Conservation (phyloP, 2,797 vertebrate genomes). For the Alfaro cultratus region DNA sequence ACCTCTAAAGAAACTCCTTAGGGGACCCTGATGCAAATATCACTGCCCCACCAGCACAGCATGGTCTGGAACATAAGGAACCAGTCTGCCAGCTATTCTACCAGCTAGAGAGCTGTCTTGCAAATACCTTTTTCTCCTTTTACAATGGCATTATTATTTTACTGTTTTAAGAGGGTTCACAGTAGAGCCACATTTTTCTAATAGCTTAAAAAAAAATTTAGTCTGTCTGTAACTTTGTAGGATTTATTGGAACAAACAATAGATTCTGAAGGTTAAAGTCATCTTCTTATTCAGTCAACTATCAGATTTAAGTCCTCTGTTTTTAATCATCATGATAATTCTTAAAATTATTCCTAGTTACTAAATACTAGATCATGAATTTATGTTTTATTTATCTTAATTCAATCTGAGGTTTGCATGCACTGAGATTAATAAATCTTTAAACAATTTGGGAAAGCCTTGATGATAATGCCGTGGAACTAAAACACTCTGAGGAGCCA, state of each 20-base stretch:
- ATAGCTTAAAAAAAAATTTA: background rate
- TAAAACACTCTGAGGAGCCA: background rate
- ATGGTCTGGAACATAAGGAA: slow-evolving; percentile 54
- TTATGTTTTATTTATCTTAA: background rate
- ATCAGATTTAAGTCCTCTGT: background rate
- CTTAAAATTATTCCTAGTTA: background rate
- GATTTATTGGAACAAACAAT: background rate
- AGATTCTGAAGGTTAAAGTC: background rate
- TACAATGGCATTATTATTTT: background rate
- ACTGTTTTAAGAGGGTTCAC: slow-evolving; percentile 1
- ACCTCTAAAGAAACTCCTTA: slow-evolving; percentile 65
- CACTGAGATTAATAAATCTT: background rate
- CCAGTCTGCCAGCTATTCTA: slow-evolving; percentile 43
- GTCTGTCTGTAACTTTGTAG: background rate
- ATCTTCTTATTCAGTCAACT: background rate
- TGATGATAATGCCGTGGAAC: background rate
- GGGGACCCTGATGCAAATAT: slow-evolving; percentile 71
- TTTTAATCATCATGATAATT: slow-evolving; percentile 11
- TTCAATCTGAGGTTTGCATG: background rate
- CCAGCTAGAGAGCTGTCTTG: slow-evolving; percentile 32
- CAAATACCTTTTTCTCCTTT: slow-evolving; percentile 20
- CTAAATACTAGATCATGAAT: background rate
- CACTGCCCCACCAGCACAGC: slow-evolving; percentile 61
- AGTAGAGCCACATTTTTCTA: background rate
- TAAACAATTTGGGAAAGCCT: background rate